phyloP scores from a whole-genome alignment of 2,888 invertebrate species.

The Drosophila macrothrix region DNA sequence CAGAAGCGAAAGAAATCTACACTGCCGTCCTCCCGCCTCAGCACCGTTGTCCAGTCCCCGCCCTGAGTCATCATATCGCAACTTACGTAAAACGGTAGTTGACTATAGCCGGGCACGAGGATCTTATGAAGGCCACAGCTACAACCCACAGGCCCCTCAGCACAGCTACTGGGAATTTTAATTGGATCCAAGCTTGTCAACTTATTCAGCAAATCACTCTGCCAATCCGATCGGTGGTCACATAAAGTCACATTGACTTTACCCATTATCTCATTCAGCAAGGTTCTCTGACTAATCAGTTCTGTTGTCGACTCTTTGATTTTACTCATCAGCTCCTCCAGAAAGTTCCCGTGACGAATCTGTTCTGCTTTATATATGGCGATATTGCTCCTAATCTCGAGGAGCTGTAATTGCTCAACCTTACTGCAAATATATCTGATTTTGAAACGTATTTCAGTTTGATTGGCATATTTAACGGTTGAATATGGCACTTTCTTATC shows the following conservation, averaged over 20 bases:
- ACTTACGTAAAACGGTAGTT: no score
- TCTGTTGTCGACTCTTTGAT: neutral
- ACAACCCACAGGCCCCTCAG: fast-evolving
- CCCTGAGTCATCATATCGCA: no score
- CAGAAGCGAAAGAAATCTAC: neutral
- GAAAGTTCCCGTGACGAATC: neutral
- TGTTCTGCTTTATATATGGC: neutral
- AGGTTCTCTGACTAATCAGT: neutral
- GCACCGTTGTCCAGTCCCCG: no score
- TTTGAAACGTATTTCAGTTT: no score
- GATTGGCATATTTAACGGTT: no score
- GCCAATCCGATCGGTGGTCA: neutral
- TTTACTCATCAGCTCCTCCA: neutral
- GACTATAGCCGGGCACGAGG: no score
- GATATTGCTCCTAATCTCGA: neutral
- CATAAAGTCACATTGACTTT: neutral
- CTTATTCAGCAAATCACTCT: neutral
- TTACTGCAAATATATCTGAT: no score
- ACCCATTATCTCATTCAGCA: neutral
- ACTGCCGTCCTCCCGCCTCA: no score
- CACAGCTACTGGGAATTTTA: no score
- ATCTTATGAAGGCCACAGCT: no score
- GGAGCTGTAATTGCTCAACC: no score
- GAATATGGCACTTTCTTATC: neutral
- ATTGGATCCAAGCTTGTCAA: no score